Evolutionary conservation across 1,140 invertebrate genomes (phyloP), one percentile per base, ranked within the genome.

Genomic region (Gonioctena quinquepunctata): DNA sequence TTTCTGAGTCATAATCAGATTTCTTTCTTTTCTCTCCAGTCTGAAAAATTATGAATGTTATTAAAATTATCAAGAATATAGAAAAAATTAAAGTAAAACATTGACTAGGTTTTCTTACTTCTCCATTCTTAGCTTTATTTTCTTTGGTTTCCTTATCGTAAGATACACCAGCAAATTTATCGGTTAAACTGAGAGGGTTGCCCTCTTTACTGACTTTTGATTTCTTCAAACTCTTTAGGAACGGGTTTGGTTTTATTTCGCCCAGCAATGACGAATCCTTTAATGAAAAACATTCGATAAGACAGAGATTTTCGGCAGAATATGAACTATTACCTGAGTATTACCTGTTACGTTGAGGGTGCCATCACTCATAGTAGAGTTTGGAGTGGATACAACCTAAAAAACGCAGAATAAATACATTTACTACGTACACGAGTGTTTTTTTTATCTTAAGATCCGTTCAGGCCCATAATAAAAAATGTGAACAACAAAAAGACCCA

Each of bases 1-100:
- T 79, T 42, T 79, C 79, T 19, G 66, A 66, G 19, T 76, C 76
- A 16, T 73, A 73, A 48, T 80, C 79, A 0, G 78, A 74, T 7
- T 76, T 65, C 74, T 80, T 81, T 61, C 80, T 56, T 69, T 81
- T 81, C 61, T 81, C 80, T 8, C 64, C 66, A n/a, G 1, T 62
- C 72, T 76, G 28, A 27, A 70, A 70, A 4, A 42, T n/a, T n/a
- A n/a, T n/a, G n/a, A n/a, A n/a, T n/a, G n/a, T n/a, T n/a, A n/a
- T n/a, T n/a, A n/a, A n/a, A n/a, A n/a, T n/a, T n/a, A n/a, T n/a
- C n/a, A n/a, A n/a, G n/a, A n/a, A n/a, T n/a, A n/a, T n/a, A n/a
- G n/a, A 64, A 62, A 2, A 49, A n/a, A 7, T 49, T 49, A 7
- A 62, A 52, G 25, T 18, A 56, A 62, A n/a, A n/a, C n/a, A n/a